Evolutionary conservation across 2,888 invertebrate genomes (phyloP).

Genomic region (Dolomedes plantarius): DNA sequence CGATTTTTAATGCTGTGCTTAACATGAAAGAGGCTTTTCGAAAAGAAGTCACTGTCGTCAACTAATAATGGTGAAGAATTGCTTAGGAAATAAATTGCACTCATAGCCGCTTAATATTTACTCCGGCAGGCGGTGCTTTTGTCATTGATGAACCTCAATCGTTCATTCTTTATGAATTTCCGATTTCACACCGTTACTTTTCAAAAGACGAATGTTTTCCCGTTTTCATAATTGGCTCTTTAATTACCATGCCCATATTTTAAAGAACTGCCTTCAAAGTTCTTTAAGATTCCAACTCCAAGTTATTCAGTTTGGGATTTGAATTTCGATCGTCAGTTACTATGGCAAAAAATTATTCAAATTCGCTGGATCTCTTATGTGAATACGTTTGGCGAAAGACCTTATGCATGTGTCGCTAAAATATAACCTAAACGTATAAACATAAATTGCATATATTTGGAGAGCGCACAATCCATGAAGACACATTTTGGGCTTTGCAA

Average conservation of each 20-base stretch:
- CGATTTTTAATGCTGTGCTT: constrained; percentile 24
- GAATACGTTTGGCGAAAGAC: too few relatives aligned
- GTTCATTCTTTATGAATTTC: constrained; percentile 2
- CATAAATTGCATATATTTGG: too few relatives aligned
- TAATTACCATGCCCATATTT: not conserved
- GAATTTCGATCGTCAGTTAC: not conserved
- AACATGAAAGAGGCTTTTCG: constrained; percentile 22
- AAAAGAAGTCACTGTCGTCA: constrained; percentile 16
- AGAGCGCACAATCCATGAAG: too few relatives aligned
- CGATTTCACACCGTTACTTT: not conserved
- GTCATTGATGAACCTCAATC: not conserved
- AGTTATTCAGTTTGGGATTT: not conserved
- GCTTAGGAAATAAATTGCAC: constrained; percentile 12
- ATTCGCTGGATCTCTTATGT: too few relatives aligned
- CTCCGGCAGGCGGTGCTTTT: not conserved
- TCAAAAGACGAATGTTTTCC: not conserved
- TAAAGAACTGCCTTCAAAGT: not conserved
- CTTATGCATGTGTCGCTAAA: too few relatives aligned
- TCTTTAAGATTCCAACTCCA: not conserved
- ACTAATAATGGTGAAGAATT: constrained; percentile 9
- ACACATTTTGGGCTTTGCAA: too few relatives aligned
- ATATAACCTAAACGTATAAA: too few relatives aligned
- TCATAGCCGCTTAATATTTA: constrained; percentile 4
- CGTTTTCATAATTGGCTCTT: not conserved
- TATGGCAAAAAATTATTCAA: not conserved